Conservation (phyloP, 1,140 invertebrate species). For the Hycleus phaleratus region DNA sequence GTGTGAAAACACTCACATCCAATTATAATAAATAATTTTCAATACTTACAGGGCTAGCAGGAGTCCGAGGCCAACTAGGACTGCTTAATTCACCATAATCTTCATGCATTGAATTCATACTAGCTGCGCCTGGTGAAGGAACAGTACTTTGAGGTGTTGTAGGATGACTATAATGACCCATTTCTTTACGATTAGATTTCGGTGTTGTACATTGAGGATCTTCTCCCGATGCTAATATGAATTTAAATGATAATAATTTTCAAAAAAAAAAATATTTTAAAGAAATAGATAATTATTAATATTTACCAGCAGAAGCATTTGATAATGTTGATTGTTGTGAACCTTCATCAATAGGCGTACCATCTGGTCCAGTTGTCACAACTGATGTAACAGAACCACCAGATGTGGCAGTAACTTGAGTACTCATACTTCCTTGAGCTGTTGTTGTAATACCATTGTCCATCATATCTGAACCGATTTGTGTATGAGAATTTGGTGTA, state of each 20-base stretch:
- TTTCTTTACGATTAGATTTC: conserved; percentile 63
- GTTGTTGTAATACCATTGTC: conserved; percentile 53
- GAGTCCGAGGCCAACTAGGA: conserved; percentile 78
- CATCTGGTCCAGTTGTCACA: conserved; percentile 80
- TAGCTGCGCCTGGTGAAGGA: conserved; percentile 73
- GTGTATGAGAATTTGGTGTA: conserved; percentile 50
- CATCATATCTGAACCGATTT: conserved; percentile 45
- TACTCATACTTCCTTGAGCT: conserved; percentile 41
- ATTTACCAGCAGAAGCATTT: conserved; percentile 76
- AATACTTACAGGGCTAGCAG: conserved; percentile 77
- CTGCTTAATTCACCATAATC: conserved; percentile 83
- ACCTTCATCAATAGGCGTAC: conserved; percentile 77
- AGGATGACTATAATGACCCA: conserved; percentile 57
- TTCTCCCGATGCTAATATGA: conserved; percentile 67
- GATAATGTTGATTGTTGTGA: conserved; percentile 87
- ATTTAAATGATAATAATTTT: conserved; percentile 7
- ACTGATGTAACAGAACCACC: conserved; percentile 69
- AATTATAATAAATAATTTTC: background rate
- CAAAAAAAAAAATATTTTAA: too few species aligned
- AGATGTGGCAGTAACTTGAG: conserved; percentile 33
- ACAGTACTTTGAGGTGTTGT: conserved; percentile 64
- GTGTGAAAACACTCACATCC: conserved; percentile 10
- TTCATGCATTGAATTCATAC: conserved; percentile 77
- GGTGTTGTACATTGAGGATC: conserved; percentile 68
- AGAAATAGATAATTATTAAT: background rate